Evolutionary conservation across 2,797 vertebrate species (phyloP), one percentile per base, ranked within the genome.

Genomic region (Balearica regulorum): DNA sequence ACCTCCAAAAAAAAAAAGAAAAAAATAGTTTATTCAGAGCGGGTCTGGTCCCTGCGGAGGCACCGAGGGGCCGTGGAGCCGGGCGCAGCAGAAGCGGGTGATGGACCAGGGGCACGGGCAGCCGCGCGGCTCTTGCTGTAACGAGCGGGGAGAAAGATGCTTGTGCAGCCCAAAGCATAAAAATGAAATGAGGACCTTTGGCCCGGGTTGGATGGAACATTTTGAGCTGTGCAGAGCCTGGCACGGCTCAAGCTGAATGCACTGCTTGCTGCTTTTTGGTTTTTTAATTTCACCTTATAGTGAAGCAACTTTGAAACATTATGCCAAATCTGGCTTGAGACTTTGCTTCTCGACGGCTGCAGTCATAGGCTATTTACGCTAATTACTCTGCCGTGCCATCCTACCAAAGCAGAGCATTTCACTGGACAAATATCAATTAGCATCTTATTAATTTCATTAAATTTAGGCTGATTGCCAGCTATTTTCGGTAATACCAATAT

Each of bases 21-120:
- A n/a, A 24, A 41, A 14, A 5, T 0, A 3, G 39, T 55, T 11
- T 2, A 2, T 29, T 39, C 13, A 48, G 66, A 33, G 10, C 0
- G 0, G 0, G 2, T 1, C 2, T 6, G 83, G 22, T 33, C 76
- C 28, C 53, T 29, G 39, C 0, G 1, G 69, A 20, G 55, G 72
- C 76, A 35, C 14, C 0, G 2, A 31, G 11, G 61, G 49, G 68
- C 58, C 0, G 0, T 31, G 82, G n/a, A 33, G 70, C 43, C n/a
- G n/a, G n/a, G n/a, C 0, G 1, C 25, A 13, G 49, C 49, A 51
- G 49, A 26, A 19, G 49, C 0, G 1, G 18, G 10, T 2, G 73
- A 77, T 13, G 51, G 37, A 41, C 11, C 15, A 69, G 24, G 0
- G 44, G 18, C 10, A 25, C 7, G 0, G 31, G 4, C 22, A 9